Conservation (phyloP, 2,797 vertebrate species). For the Crenuchus spilurus region DNA sequence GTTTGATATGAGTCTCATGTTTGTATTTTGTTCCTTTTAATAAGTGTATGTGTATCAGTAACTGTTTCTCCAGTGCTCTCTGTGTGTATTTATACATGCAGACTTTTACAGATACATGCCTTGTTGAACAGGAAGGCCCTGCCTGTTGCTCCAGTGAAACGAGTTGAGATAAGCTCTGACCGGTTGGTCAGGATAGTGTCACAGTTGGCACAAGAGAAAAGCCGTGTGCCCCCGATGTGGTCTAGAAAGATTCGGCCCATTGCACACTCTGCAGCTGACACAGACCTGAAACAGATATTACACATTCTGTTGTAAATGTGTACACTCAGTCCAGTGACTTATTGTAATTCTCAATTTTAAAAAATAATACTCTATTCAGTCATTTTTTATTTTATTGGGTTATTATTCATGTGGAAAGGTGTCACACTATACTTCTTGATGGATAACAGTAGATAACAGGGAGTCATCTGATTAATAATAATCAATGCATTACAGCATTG, state of each 20-base stretch:
- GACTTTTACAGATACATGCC: slow-evolving; percentile 64
- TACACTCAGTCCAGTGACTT: too few relatives aligned
- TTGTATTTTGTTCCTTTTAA: neutral
- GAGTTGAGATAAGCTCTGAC: slow-evolving; percentile 96
- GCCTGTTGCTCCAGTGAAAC: slow-evolving; percentile 96
- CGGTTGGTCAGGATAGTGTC: slow-evolving; percentile 97
- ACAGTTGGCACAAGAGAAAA: slow-evolving; percentile 98
- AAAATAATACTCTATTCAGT: too few relatives aligned
- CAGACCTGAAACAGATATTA: neutral
- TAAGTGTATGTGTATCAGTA: neutral
- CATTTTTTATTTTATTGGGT: too few relatives aligned
- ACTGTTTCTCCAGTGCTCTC: too few relatives aligned
- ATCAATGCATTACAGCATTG: too few relatives aligned
- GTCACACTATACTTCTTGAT: too few relatives aligned
- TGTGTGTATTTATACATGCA: neutral
- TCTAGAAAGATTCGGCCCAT: slow-evolving; percentile 99
- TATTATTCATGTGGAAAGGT: too few relatives aligned
- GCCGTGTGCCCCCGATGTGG: slow-evolving; percentile 95
- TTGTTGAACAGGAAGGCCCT: slow-evolving; percentile 98
- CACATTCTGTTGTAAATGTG: too few relatives aligned
- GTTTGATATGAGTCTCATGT: neutral
- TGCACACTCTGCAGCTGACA: neutral
- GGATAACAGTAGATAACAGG: too few relatives aligned
- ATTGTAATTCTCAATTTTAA: too few relatives aligned
- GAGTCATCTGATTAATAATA: too few relatives aligned